A percentile compares a stretch with the other conserved stretches of the same genome.
Conservation (phyloP, 1,140 invertebrate genomes). For the Trichonephila inaurata region DNA sequence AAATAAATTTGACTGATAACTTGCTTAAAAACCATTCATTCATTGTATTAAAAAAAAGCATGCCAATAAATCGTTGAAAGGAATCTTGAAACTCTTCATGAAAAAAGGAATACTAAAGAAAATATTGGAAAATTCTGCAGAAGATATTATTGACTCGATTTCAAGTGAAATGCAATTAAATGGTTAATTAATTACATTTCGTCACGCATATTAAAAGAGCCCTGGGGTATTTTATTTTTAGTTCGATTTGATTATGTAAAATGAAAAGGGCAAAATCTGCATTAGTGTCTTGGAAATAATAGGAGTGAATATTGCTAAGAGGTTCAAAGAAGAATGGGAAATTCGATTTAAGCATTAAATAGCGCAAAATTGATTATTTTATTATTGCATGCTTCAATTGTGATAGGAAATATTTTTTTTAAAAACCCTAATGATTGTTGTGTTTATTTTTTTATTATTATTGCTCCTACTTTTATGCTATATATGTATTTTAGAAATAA, state of each 20-base stretch:
- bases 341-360: too few species aligned
- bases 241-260: not conserved
- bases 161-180: not conserved
- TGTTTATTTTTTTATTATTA: too few species aligned
- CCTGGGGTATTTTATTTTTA: not conserved
- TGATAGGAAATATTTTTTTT: too few species aligned
- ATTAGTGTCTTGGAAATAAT: too few species aligned
- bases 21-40: not conserved
- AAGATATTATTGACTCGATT: not conserved
- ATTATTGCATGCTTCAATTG: too few species aligned
- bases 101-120: not conserved
- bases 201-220: not conserved
- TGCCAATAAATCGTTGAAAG: conserved; percentile 4
- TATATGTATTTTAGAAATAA: too few species aligned
- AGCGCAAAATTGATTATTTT: too few species aligned
- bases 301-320: too few species aligned
- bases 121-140: not conserved
- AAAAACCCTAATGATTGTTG: too few species aligned
- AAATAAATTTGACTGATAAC: too few species aligned
- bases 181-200: conserved; percentile 13
- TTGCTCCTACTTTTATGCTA: too few species aligned
- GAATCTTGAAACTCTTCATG: not conserved
- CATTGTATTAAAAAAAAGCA: not conserved
- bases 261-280: not conserved
- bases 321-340: too few species aligned